Percentiles rank a stretch among this genome's conserved stretches.
Evolutionary conservation across 2,888 invertebrate species (phyloP).

Genomic region (Heterodera filipjevi): DNA sequence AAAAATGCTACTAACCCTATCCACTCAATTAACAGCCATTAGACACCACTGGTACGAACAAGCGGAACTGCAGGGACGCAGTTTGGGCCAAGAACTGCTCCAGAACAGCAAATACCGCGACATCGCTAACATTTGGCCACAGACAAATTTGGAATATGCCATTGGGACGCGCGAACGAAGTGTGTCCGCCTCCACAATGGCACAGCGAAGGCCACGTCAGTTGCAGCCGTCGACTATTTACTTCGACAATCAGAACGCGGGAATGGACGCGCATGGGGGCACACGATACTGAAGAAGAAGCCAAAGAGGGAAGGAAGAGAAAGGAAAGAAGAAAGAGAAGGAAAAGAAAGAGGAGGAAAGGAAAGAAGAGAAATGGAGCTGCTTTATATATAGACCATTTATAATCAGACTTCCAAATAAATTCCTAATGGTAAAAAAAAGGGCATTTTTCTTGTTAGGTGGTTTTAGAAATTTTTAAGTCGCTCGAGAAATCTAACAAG

Average conservation of each 20-base stretch:
- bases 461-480: too few species aligned
- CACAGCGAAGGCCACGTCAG: conserved; percentile 51
- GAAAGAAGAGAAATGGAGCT: too few species aligned
- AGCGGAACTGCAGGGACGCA: conserved; percentile 53
- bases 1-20: too few species aligned
- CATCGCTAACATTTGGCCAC: conserved; percentile 61
- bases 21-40: conserved; percentile 47
- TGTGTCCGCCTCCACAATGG: conserved; percentile 25
- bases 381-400: too few species aligned
- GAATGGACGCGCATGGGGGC: conserved; percentile 34
- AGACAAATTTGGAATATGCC: conserved; percentile 60
- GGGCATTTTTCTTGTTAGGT: too few species aligned
- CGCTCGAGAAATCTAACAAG: too few species aligned
- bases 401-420: too few species aligned
- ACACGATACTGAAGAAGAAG: background rate
- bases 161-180: conserved; percentile 46
- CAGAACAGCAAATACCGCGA: conserved; percentile 56
- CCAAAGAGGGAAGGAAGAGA: background rate
- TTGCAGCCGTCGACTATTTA: conserved; percentile 61
- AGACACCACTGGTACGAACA: conserved; percentile 65
- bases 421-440: too few species aligned
- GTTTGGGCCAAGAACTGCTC: conserved; percentile 54
- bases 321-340: background rate
- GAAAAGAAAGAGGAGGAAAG: too few species aligned
- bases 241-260: conserved; percentile 60